Base-by-base conservation (phyloP, 2,797 vertebrate genomes). In the Limosa lapponica region DNA sequence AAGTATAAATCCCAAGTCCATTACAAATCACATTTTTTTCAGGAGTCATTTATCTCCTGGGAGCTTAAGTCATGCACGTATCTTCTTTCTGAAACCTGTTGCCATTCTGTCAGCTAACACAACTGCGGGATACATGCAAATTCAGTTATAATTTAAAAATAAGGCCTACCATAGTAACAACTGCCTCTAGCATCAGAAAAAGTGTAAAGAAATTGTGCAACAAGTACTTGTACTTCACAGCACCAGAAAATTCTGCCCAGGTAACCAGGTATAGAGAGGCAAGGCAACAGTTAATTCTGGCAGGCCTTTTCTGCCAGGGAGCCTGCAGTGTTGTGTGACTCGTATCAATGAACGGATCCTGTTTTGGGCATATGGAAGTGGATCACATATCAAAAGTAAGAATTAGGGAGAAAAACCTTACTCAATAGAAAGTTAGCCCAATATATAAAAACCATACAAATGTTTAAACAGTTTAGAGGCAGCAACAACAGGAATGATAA, bases 401-500 rank as follows among this genome's bases (percentile, higher is more conserved):
- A 97, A 96, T 81, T 65, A 87, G 94, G 89, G 96, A 97, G 93
- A 95, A 91, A 95, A 97, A 95, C 69, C 91, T 97, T 94, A 97
- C 96, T 97, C 96, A 96, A 95, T 97, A 97, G 97, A 98, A 98
- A 98, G 94, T 96, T 97, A 97, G 95, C 95, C 95, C 94, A 95
- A 96, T 95, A 98, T 97, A 96, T 97, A 97, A 97, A 98, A 98
- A 98, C 87, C 97, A 97, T 97, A 98, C 97, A 98, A 98, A 98
- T 62, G 93, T 97, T 96, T 82, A 84, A 97, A 97, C 95, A 93
- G 91, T 96, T 97, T 93, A 92, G 94, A 98, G 96, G 96, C 97
- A 97, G 78, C 92, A 93, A 88, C 82, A 96, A 82, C 87, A 98
- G 84, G 85, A 98, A 91, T 49, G 84, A 88, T 44, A 95, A 94